These are phyloP conservation scores for Conchocele bisecta DNA, from an alignment of 2,888 invertebrate species.

Conservation along the genomic window DNA sequence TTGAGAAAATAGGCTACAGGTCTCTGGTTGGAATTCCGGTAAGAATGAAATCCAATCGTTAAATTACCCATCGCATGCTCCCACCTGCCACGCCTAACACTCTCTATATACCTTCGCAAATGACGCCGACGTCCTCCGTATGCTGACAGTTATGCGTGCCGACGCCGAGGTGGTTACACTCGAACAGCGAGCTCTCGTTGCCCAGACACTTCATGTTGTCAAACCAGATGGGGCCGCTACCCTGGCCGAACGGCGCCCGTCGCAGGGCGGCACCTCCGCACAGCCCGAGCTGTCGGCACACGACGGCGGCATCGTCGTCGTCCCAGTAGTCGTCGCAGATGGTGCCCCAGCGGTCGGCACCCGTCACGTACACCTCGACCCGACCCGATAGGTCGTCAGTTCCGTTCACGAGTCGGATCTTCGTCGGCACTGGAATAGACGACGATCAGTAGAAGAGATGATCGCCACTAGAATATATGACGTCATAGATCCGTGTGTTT, in stretches of 20 bases:
- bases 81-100: too few relatives aligned
- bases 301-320: constrained; percentile 64
- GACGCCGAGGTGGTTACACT: constrained; percentile 65
- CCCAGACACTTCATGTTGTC: constrained; percentile 70
- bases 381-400: constrained; percentile 86
- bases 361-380: constrained; percentile 85
- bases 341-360: constrained; percentile 71
- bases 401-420: constrained; percentile 87
- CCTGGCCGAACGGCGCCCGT: constrained; percentile 59
- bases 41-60: too few relatives aligned
- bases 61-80: too few relatives aligned
- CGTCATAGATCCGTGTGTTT: too few relatives aligned
- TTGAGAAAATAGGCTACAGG: too few relatives aligned
- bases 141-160: constrained; percentile 73
- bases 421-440: constrained; percentile 81
- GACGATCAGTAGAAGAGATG: too few relatives aligned
- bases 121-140: constrained; percentile 70
- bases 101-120: constrained; percentile 66
- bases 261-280: constrained; percentile 60
- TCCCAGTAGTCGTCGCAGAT: constrained; percentile 73
- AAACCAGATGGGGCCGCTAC: constrained; percentile 73
- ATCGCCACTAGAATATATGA: too few relatives aligned
- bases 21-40: too few relatives aligned
- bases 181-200: constrained; percentile 60
- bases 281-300: constrained; percentile 65